A percentile compares a stretch with the other conserved stretches of the same genome.
Evolutionary conservation across 2,113 vertebrate genomes (phyloP).

Genomic region (Pristiophorus japonicus): DNA sequence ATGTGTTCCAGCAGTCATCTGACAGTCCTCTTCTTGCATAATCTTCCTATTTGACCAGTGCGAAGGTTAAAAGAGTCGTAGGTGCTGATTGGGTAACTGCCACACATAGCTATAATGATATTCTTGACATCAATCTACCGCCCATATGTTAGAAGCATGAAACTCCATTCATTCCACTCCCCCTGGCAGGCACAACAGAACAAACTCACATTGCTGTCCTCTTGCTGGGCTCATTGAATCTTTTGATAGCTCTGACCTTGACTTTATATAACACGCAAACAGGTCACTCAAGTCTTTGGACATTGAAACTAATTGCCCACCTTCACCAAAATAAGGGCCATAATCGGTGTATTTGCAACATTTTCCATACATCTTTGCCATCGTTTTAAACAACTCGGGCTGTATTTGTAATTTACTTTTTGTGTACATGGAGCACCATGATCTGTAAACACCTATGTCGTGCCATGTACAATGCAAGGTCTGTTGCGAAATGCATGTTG

Average conservation of each 20-base stretch:
- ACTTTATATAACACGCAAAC: neutral
- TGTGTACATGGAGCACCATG: too few species aligned
- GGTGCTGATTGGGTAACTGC: neutral
- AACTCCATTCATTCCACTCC: neutral
- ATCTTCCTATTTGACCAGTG: neutral
- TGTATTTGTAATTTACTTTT: too few species aligned
- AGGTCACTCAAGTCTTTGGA: neutral
- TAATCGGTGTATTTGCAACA: too few species aligned
- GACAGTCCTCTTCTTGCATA: neutral
- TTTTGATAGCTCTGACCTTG: constrained; percentile 5
- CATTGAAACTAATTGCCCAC: neutral
- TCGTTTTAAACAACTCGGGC: neutral
- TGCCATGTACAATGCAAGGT: too few species aligned
- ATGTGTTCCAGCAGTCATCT: neutral
- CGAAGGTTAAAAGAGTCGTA: neutral
- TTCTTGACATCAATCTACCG: neutral
- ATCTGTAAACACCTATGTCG: too few species aligned
- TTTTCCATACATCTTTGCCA: neutral
- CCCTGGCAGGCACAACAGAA: neutral
- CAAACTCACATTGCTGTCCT: neutral
- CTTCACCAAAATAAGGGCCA: neutral
- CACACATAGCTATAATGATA: neutral
- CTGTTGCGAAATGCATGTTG: too few species aligned
- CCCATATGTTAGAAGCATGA: neutral
- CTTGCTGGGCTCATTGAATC: neutral